These are phyloP conservation scores for Sisyra nigra DNA, from an alignment of 2,888 invertebrate genomes.

Conservation along the genomic window DNA sequence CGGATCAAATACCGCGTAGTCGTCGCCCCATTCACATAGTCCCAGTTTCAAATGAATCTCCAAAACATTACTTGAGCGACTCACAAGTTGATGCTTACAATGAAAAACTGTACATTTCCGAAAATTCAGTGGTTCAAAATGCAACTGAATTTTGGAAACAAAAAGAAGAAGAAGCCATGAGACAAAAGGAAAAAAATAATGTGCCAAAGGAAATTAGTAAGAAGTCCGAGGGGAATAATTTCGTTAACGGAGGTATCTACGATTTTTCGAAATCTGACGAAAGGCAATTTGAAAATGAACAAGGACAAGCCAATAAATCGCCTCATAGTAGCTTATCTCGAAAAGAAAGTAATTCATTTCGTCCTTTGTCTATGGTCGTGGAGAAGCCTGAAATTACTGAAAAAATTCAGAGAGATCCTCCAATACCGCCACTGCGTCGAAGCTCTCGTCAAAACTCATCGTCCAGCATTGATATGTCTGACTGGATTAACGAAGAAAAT, in stretches of 20 bases:
- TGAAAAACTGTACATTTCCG: constrained; percentile 25
- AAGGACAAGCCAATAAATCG: not conserved
- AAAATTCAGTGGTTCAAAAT: constrained; percentile 25
- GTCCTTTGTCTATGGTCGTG: constrained; percentile 19
- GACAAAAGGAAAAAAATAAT: constrained; percentile 8
- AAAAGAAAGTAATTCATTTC: constrained; percentile 6
- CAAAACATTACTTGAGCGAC: constrained; percentile 30
- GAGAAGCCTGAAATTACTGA: constrained; percentile 16
- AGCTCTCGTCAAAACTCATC: constrained; percentile 16
- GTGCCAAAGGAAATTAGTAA: constrained; percentile 12
- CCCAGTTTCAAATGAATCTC: constrained; percentile 29
- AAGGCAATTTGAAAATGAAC: too few relatives aligned
- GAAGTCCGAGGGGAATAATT: too few relatives aligned
- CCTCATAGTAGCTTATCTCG: constrained; percentile 4
- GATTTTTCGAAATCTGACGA: too few relatives aligned
- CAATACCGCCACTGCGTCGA: constrained; percentile 22
- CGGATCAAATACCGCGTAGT: constrained; percentile 56
- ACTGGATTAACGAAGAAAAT: constrained; percentile 10
- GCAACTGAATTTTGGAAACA: constrained; percentile 48
- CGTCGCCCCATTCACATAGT: constrained; percentile 55
- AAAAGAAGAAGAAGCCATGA: constrained; percentile 31
- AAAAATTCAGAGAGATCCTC: constrained; percentile 13
- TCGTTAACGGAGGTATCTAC: too few relatives aligned
- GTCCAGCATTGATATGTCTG: constrained; percentile 12
- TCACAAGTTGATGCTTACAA: constrained; percentile 25